Base-by-base conservation (phyloP, 2,113 vertebrate genomes). In the Phocoena phocoena region DNA sequence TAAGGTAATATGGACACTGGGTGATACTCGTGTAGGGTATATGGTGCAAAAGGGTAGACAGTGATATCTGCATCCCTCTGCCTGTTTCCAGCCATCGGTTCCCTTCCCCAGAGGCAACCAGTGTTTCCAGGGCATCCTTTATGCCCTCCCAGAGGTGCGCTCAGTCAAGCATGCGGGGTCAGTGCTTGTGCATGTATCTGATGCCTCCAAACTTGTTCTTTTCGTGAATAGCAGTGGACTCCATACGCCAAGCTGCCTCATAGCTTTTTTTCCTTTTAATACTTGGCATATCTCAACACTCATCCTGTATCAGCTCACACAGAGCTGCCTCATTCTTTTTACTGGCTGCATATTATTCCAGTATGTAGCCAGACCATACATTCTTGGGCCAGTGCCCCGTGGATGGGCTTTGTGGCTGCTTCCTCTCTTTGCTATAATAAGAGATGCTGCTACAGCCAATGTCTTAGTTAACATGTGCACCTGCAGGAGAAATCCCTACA, bases 331-430 rank as follows among this genome's bases (percentile, higher is more conserved):
- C 0, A 0, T 50, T 44, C 81, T 83, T 77, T 62, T 73, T 67
- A 47, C 53, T 2, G 60, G 74, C 74, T 62, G 25, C 6, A 1
- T 38, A 18, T n/a, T 28, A 70, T 36, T 83, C 41, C 15, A 1
- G 58, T 12, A 2, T 5, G 2, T 26, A 41, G 33, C 53, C 7
- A 21, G n/a, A 1, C 20, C 6, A 1, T 14, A 6, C 4, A 1
- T 44, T n/a, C 85, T 65, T 5, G 38, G 44, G 41, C 38, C 90
- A 41, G 41, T 2, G 50, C 5, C 74, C 13, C 3, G 0, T 23
- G 7, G 36, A 10, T 77, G 77, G 70, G 25, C 33, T 62, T 38
- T 50, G 18, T 15, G 26, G 6, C 31, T 80, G 41, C 25, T 38
- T 15, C 58, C 38, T 44, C 2, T 79, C 41, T 86, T 82, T 47